Evolutionary conservation across 1,140 invertebrate genomes (phyloP), one percentile per base, ranked within the genome.

Genomic region (Camponotus floridanus): DNA sequence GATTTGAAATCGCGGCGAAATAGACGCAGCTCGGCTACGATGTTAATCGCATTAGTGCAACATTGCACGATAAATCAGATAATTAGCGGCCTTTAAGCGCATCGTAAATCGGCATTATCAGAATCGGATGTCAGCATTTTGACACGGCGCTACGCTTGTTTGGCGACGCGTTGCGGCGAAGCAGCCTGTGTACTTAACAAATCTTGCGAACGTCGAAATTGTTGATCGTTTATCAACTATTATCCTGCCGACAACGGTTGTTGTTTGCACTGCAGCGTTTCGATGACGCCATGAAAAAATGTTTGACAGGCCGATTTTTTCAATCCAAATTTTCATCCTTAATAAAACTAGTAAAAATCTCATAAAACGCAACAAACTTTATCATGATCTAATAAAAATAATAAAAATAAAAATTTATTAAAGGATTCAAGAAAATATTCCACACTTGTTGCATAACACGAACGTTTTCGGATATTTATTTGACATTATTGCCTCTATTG

Each of bases 101-200:
- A 91, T 91, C 91, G 92, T 94, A 94, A 94, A 94, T 93, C 90
- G 91, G 91, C 91, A 92, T 93, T 93, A 91, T 90, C 88, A 91
- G 86, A 87, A 90, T 85, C 88, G 80, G 68, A 70, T 85, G 86
- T 87, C 85, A 71, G 3, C 88, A 71, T 90, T 90, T 90, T 85
- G 88, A 90, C 79, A 76, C 59, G 71, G 74, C 51, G 76, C 59
- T 51, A 55, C 70, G 76, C 76, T 89, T 87, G 88, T 86, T 80
- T 85, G 89, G 88, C 87, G 87, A 87, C 88, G 86, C 88, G 85
- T 84, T 89, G 89, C 79, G 88, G 88, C 74, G 62, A 71, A 61
- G 57, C 85, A 70, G 67, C 67, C 57, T 88, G 88, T 87, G 80
- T 85, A 57, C 68, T 79, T 79, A 78, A 81, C 87, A 70, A 87